A percentile compares a stretch with the other conserved stretches of the same genome.
phyloP scores from a whole-genome alignment of 2,113 vertebrate genomes.

The Halichoerus grypus region DNA sequence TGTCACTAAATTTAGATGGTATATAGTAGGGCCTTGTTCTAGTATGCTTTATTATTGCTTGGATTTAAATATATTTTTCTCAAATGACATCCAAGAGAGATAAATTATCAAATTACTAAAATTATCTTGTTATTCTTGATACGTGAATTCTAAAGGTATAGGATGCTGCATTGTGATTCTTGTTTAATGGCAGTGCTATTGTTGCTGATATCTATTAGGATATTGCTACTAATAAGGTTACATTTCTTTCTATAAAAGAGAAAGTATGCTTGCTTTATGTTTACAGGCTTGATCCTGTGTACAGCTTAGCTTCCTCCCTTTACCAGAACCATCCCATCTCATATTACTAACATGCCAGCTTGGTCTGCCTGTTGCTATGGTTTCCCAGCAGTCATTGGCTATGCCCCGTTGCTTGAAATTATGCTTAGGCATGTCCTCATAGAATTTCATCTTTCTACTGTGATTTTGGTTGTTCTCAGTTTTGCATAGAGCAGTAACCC shows the following conservation, averaged over 20 bases:
- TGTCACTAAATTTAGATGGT: neutral
- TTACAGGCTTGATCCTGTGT: neutral
- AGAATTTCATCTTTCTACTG: slow-evolving; percentile 61
- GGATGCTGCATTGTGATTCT: neutral
- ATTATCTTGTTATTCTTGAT: neutral
- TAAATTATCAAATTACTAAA: neutral
- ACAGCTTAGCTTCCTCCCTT: neutral
- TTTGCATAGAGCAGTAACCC: slow-evolving; percentile 42
- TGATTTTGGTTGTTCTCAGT: slow-evolving; percentile 47
- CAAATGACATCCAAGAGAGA: neutral
- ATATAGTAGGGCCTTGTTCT: slow-evolving; percentile 8
- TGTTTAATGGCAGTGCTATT: neutral
- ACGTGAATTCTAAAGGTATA: neutral
- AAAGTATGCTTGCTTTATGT: neutral
- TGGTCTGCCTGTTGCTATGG: slow-evolving; percentile 77
- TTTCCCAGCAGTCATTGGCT: slow-evolving; percentile 70
- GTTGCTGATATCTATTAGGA: neutral
- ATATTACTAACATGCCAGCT: slow-evolving; percentile 33
- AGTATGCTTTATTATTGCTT: neutral
- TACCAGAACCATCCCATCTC: neutral
- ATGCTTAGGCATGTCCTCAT: slow-evolving; percentile 59
- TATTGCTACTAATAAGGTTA: neutral
- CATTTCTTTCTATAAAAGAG: neutral
- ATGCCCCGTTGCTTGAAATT: slow-evolving; percentile 68
- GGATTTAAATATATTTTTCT: neutral